These are phyloP conservation scores for Leptodactylus fuscus DNA, from an alignment of 2,113 vertebrate genomes.

Conservation along the genomic window DNA sequence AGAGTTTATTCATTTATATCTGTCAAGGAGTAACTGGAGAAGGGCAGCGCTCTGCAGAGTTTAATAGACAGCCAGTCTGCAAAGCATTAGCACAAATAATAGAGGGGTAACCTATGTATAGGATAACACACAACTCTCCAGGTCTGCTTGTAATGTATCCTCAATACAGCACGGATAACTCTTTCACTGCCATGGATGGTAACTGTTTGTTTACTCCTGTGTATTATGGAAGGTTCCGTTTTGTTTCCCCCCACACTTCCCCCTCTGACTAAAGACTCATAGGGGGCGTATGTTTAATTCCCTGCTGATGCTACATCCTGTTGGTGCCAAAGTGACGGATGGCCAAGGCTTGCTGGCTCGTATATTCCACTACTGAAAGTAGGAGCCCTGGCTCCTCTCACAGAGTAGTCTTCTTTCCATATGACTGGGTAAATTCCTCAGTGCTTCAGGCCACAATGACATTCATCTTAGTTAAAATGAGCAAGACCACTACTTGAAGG, in stretches of 20 bases:
- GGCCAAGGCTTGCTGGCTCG: slow-evolving; percentile 49
- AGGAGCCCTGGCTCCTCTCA: slow-evolving; percentile 54
- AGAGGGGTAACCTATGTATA: neutral
- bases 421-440: slow-evolving; percentile 30
- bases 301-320: slow-evolving; percentile 72
- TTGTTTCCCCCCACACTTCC: slow-evolving; percentile 64
- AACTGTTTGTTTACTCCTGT: slow-evolving; percentile 60
- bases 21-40: slow-evolving; percentile 36
- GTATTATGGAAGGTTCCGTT: slow-evolving; percentile 41
- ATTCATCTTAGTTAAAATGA: slow-evolving; percentile 41
- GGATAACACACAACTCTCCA: neutral
- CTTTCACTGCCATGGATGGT: neutral
- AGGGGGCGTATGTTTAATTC: slow-evolving; percentile 74
- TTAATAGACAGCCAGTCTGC: slow-evolving; percentile 39
- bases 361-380: slow-evolving; percentile 56
- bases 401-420: slow-evolving; percentile 19
- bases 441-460: slow-evolving; percentile 26
- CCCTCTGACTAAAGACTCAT: slow-evolving; percentile 69
- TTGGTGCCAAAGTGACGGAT: slow-evolving; percentile 73
- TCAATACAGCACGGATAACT: neutral
- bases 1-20: slow-evolving; percentile 24
- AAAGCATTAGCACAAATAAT: slow-evolving; percentile 28
- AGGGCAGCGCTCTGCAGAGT: slow-evolving; percentile 4
- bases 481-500: slow-evolving; percentile 12
- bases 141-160: neutral